Evolutionary conservation across 2,113 vertebrate genomes (phyloP).

Genomic region (Synchiropus splendidus): DNA sequence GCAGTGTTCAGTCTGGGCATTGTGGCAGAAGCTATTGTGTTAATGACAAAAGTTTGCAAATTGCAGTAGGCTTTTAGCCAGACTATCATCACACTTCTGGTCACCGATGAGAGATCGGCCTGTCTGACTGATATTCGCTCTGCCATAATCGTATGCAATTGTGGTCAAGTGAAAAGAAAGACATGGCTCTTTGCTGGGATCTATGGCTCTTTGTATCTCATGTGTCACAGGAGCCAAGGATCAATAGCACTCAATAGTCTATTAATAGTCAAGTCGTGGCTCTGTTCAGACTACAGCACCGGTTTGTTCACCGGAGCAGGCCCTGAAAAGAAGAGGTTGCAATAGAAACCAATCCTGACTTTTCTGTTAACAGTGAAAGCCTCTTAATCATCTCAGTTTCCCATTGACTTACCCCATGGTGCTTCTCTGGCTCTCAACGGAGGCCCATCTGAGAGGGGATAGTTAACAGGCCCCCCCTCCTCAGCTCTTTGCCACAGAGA

Average conservation of each 20-base stretch:
- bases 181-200: conserved; percentile 60
- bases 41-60: conserved; percentile 60
- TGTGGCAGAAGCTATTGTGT: conserved; percentile 53
- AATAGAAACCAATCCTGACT: conserved; percentile 66
- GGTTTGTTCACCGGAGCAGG: conserved; percentile 57
- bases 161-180: conserved; percentile 66
- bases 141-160: conserved; percentile 73
- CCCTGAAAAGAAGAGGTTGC: conserved; percentile 62
- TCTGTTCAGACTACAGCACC: conserved; percentile 57
- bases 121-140: conserved; percentile 48
- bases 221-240: conserved; percentile 65
- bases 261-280: conserved; percentile 69
- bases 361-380: conserved; percentile 70
- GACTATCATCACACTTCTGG: conserved; percentile 31
- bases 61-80: conserved; percentile 47
- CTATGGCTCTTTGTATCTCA: conserved; percentile 72
- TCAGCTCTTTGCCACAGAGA: conserved; percentile 26
- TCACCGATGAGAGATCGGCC: conserved; percentile 38
- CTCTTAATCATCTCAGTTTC: conserved; percentile 73
- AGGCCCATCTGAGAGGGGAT: conserved; percentile 41
- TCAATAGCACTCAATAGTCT: conserved; percentile 75
- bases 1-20: conserved; percentile 24
- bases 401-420: conserved; percentile 61
- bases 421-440: conserved; percentile 44
- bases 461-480: conserved; percentile 39